phyloP scores from a whole-genome alignment of 1,140 invertebrate genomes.

The Frieseomelitta varia region DNA sequence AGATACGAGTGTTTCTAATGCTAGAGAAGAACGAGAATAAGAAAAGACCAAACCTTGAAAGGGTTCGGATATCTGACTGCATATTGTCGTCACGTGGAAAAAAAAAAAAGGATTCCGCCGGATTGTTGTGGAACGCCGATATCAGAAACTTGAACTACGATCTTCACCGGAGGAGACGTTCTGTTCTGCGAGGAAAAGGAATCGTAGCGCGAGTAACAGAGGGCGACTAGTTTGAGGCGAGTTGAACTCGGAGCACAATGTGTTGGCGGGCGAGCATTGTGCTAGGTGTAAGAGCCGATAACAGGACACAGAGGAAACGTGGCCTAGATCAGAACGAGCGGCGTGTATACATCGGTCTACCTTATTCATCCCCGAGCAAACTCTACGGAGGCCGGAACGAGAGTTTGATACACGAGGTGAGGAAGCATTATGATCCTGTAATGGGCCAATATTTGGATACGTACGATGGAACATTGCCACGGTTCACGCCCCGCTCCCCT shows the following conservation, averaged over 20 bases:
- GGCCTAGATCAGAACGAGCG: slow-evolving; percentile 45
- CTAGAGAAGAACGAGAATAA: neutral
- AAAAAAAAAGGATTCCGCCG: neutral
- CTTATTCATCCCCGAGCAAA: slow-evolving; percentile 53
- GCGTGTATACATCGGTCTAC: slow-evolving; percentile 39
- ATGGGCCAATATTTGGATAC: slow-evolving; percentile 76
- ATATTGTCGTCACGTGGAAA: neutral
- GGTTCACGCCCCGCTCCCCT: slow-evolving; percentile 55
- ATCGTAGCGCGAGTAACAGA: neutral
- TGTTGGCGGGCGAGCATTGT: slow-evolving; percentile 11
- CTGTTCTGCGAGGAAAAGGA: neutral
- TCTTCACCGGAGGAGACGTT: neutral
- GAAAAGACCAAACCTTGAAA: neutral
- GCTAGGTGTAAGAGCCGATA: slow-evolving; percentile 47
- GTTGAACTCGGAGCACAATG: neutral
- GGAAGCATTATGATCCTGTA: slow-evolving; percentile 72
- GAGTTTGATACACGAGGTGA: slow-evolving; percentile 50
- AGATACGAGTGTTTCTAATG: neutral
- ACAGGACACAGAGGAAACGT: slow-evolving; percentile 51
- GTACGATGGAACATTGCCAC: slow-evolving; percentile 55
- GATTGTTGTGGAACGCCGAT: neutral
- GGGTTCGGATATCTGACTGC: neutral
- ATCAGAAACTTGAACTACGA: slow-evolving; percentile 5
- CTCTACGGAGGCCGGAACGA: slow-evolving; percentile 38
- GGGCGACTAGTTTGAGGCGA: neutral